Evolutionary conservation across 2,797 vertebrate species (phyloP).

Genomic region (Chelon labrosus): DNA sequence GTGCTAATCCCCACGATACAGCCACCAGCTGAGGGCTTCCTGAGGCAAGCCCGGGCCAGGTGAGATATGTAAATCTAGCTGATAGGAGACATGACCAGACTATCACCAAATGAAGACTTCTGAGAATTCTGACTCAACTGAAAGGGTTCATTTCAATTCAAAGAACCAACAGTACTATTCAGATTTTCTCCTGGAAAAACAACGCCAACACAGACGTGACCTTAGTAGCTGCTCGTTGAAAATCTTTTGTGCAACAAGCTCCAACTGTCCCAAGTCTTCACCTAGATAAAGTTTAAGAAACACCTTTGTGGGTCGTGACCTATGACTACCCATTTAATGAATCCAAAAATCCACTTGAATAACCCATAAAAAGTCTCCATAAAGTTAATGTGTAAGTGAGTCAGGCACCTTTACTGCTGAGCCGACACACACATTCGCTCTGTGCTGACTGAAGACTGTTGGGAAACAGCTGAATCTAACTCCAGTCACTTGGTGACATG

Average conservation of each 20-base stretch:
- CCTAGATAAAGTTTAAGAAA: not conserved
- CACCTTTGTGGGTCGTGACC: not conserved
- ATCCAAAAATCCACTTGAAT: conserved; percentile 33
- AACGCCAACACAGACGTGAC: not conserved
- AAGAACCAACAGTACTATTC: no score
- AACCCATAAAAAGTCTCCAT: conserved; percentile 24
- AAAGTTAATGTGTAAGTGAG: conserved; percentile 35
- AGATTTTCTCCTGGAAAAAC: no score
- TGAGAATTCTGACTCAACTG: not conserved
- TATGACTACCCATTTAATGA: conserved; percentile 28
- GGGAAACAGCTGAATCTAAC: conserved; percentile 14
- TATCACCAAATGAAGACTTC: not conserved
- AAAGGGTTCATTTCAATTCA: not conserved
- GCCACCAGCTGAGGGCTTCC: conserved; percentile 1
- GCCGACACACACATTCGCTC: conserved; percentile 20
- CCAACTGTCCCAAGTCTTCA: not conserved
- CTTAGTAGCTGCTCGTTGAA: not conserved
- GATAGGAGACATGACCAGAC: not conserved
- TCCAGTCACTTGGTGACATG: conserved; percentile 27
- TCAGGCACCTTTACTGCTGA: conserved; percentile 31
- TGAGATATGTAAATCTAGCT: not conserved
- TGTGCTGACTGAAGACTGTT: not conserved
- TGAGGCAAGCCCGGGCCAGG: not conserved
- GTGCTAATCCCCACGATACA: conserved; percentile 1
- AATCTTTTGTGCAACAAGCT: not conserved